These are phyloP conservation scores for Globia sparganii DNA, from an alignment of 2,888 invertebrate species.

Conservation along the genomic window DNA sequence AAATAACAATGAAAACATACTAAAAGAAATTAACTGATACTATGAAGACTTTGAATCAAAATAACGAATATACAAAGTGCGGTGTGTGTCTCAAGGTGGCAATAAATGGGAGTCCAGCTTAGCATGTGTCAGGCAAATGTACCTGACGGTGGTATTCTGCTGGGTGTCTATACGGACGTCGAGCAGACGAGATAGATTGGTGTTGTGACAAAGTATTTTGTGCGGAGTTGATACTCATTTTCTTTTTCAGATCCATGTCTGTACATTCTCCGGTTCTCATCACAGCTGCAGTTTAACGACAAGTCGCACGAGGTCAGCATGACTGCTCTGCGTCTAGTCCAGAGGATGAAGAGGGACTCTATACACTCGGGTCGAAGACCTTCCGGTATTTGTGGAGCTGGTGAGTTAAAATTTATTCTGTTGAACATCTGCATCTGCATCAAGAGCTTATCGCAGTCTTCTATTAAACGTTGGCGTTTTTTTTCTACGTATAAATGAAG, in stretches of 20 bases:
- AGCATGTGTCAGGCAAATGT: neutral
- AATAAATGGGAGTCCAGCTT: neutral
- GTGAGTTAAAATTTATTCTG: constrained; percentile 84
- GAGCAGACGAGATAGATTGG: neutral
- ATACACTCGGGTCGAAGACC: constrained; percentile 99
- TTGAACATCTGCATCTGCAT: neutral
- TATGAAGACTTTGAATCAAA: neutral
- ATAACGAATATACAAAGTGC: neutral
- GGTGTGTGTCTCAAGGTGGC: neutral
- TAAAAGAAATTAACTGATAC: neutral
- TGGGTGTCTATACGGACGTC: neutral
- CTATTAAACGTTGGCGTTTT: neutral
- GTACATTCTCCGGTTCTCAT: constrained; percentile 98
- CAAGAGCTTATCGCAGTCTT: neutral
- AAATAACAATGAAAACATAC: neutral
- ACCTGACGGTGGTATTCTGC: neutral
- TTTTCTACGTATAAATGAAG: neutral
- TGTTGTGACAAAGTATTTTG: neutral
- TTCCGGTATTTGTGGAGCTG: constrained; percentile 99
- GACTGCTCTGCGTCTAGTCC: constrained; percentile 97
- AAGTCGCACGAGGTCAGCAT: constrained; percentile 98
- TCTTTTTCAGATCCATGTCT: constrained; percentile 96
- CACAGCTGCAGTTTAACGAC: constrained; percentile 96
- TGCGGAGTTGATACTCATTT: constrained; percentile 1
- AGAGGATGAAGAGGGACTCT: constrained; percentile 99